These are phyloP conservation scores for Caenorhabditis sp. DNA, from an alignment of 2,888 invertebrate species.

Conservation along the genomic window DNA sequence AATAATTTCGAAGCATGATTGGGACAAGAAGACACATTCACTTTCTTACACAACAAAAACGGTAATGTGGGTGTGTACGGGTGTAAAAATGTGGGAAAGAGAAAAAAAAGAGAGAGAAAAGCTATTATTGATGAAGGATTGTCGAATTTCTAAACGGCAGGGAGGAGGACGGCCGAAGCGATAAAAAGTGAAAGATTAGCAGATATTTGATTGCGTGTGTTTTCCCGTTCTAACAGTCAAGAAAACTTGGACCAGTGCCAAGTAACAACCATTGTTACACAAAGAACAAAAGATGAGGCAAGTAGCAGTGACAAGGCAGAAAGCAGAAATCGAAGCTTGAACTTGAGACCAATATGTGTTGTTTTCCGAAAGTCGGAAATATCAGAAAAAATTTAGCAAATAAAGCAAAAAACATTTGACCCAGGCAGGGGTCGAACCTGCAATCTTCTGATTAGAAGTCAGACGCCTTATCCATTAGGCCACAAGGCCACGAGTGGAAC, in stretches of 20 bases:
- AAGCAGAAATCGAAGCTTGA: constrained; percentile 4
- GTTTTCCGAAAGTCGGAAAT: not conserved
- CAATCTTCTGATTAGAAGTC: constrained; percentile 83
- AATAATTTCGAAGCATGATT: constrained; percentile 26
- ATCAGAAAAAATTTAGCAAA: not conserved
- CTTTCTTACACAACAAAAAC: constrained; percentile 38
- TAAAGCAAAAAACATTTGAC: constrained; percentile 44
- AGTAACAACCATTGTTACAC: constrained; percentile 3
- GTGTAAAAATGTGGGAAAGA: constrained; percentile 15
- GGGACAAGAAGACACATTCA: constrained; percentile 43
- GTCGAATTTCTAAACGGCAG: constrained; percentile 8
- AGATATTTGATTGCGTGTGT: not conserved
- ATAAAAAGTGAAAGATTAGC: constrained; percentile 12
- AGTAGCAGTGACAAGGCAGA: not conserved
- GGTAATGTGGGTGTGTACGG: constrained; percentile 43
- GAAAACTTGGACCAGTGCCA: constrained; percentile 37
- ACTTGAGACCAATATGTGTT: not conserved
- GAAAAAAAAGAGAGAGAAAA: not conserved
- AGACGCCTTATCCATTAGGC: constrained; percentile 83
- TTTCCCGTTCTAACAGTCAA: not conserved
- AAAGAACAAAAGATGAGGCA: constrained; percentile 10
- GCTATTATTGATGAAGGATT: constrained; percentile 25
- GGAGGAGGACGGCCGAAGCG: not conserved
- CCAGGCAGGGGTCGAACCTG: constrained; percentile 82
- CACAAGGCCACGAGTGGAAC: constrained; percentile 31